Percentiles rank a stretch among this genome's conserved stretches.
Evolutionary conservation across 2,888 invertebrate genomes (phyloP).

Genomic region (Archips xylosteana): DNA sequence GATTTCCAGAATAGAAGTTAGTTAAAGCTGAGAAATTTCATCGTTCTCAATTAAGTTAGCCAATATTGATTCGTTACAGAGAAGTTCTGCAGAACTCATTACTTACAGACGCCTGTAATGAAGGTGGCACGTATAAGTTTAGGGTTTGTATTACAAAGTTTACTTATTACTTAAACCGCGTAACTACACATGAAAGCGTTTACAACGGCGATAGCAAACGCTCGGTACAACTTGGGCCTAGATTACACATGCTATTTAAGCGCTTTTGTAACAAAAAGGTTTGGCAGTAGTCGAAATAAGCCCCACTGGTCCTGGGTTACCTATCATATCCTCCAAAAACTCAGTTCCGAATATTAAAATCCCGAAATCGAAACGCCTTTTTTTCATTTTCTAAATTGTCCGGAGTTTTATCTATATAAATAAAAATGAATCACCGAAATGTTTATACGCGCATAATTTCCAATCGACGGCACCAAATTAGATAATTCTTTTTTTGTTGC

Average conservation of each 20-base stretch:
- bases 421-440: no score
- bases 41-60: constrained; percentile 57
- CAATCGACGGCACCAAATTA: no score
- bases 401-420: no score
- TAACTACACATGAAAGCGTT: constrained; percentile 16
- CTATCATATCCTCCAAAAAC: no score
- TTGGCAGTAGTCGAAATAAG: background rate
- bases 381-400: no score
- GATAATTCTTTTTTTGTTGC: no score
- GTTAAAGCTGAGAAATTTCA: constrained; percentile 39
- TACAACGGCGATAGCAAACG: background rate
- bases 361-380: no score
- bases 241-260: constrained; percentile 13
- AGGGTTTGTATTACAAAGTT: constrained; percentile 33
- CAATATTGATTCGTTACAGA: constrained; percentile 55
- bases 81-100: constrained; percentile 34
- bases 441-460: no score
- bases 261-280: constrained; percentile 8
- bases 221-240: background rate
- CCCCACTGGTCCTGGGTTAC: background rate
- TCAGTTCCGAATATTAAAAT: no score
- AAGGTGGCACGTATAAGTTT: constrained; percentile 24
- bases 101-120: constrained; percentile 31
- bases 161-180: constrained; percentile 25
- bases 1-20: constrained; percentile 27